A percentile compares a stretch with the other conserved stretches of the same genome.
Evolutionary conservation across 2,888 invertebrate species (phyloP).

Genomic region (Hydrotaea cyrtoneurina): DNA sequence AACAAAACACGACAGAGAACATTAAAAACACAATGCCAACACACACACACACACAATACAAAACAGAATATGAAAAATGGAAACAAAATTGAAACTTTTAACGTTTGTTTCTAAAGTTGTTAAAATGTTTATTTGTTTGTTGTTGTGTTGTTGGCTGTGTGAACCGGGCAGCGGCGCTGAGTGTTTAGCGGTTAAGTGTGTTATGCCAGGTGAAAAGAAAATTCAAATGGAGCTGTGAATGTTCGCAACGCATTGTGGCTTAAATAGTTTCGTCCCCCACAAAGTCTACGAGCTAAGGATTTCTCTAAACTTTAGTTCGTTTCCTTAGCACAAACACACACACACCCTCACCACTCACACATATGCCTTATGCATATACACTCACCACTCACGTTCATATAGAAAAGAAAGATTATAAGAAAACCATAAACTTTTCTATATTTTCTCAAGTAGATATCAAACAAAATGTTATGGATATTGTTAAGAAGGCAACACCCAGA

Average conservation of each 20-base stretch:
- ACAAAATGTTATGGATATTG: conserved; percentile 49
- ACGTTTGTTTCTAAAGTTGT: conserved; percentile 64
- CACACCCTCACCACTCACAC: background rate
- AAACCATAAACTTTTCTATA: conserved; percentile 26
- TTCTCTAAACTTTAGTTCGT: conserved; percentile 1
- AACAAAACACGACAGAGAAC: conserved; percentile 13
- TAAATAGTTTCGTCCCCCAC: background rate
- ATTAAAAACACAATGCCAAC: conserved; percentile 21
- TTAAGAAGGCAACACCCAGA: background rate
- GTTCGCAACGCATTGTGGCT: background rate
- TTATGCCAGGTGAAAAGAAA: conserved; percentile 23
- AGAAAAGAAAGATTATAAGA: conserved; percentile 9
- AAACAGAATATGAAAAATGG: conserved; percentile 27
- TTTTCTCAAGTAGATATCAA: conserved; percentile 40
- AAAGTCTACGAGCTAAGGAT: background rate
- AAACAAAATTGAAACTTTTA: conserved; percentile 55
- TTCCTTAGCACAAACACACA: background rate
- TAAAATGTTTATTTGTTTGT: conserved; percentile 64
- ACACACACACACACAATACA: conserved; percentile 4
- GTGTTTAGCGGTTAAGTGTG: background rate
- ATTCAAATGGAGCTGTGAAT: background rate
- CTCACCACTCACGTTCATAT: background rate
- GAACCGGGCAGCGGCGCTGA: background rate
- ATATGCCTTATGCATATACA: background rate
- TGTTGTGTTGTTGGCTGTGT: too few species aligned